Percentiles rank a stretch among this genome's conserved stretches.
These are phyloP conservation scores for Xenops minutus DNA, from an alignment of 2,797 vertebrate genomes.

Conservation along the genomic window DNA sequence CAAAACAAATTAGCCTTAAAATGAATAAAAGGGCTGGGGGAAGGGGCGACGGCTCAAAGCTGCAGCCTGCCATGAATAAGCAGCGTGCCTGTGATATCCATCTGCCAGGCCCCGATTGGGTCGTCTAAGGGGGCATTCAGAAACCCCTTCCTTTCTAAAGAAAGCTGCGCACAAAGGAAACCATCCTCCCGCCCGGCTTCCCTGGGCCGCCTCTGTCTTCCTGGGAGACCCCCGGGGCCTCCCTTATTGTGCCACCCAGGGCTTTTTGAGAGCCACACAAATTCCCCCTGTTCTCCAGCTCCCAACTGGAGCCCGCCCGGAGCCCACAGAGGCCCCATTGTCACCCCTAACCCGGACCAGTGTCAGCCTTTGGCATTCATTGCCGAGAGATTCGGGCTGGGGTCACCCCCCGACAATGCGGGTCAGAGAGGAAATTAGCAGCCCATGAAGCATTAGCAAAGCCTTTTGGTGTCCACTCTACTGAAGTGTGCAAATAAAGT, in stretches of 20 bases:
- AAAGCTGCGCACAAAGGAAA: slow-evolving; percentile 77
- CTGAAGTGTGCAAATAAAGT: slow-evolving; percentile 86
- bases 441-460: slow-evolving; percentile 88
- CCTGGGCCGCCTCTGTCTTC: slow-evolving; percentile 62
- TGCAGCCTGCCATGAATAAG: slow-evolving; percentile 68
- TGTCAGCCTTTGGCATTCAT: slow-evolving; percentile 89
- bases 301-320: slow-evolving; percentile 78
- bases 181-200: slow-evolving; percentile 48
- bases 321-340: slow-evolving; percentile 80
- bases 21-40: slow-evolving; percentile 53
- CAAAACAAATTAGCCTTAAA: slow-evolving; percentile 73
- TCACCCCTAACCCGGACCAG: slow-evolving; percentile 79
- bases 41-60: slow-evolving; percentile 13
- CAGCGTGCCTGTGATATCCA: slow-evolving; percentile 73
- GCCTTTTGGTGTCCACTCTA: slow-evolving; percentile 80
- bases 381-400: slow-evolving; percentile 73
- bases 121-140: slow-evolving; percentile 72
- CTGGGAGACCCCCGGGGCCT: slow-evolving; percentile 72
- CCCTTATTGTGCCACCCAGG: slow-evolving; percentile 76
- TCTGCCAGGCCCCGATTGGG: slow-evolving; percentile 72
- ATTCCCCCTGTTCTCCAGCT: slow-evolving; percentile 71
- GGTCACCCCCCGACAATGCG: slow-evolving; percentile 86
- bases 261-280: slow-evolving; percentile 78
- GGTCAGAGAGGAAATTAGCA: slow-evolving; percentile 92
- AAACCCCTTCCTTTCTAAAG: slow-evolving; percentile 73